These are phyloP conservation scores for Nasonia longicornis DNA, from an alignment of 1,140 invertebrate genomes.

Conservation along the genomic window DNA sequence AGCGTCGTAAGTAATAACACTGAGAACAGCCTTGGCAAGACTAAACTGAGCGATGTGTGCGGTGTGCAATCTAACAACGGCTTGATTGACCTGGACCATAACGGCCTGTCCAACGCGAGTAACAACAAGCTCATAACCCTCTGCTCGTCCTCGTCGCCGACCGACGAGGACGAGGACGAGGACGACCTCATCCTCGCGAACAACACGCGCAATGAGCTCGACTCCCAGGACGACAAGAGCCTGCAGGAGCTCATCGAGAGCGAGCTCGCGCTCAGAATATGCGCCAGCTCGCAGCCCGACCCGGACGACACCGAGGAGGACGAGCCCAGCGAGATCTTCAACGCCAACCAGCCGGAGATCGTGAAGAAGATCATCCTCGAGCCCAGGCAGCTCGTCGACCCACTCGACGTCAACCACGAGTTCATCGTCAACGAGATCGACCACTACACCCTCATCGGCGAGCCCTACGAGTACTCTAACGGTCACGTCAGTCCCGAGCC, in stretches of 20 bases:
- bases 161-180: slow-evolving; percentile 59
- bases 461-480: slow-evolving; percentile 58
- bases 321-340: slow-evolving; percentile 19
- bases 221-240: slow-evolving; percentile 62
- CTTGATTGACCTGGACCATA: slow-evolving; percentile 66
- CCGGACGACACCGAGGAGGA: slow-evolving; percentile 36
- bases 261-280: slow-evolving; percentile 64
- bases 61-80: slow-evolving; percentile 68
- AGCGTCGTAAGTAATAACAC: slow-evolving; percentile 67
- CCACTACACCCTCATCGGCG: slow-evolving; percentile 55
- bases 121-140: slow-evolving; percentile 65
- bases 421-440: slow-evolving; percentile 61
- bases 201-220: slow-evolving; percentile 60
- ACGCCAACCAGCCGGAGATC: slow-evolving; percentile 47
- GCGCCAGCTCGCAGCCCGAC: slow-evolving; percentile 46
- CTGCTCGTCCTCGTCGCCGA: slow-evolving; percentile 61
- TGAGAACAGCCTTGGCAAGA: slow-evolving; percentile 39
- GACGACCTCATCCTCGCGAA: slow-evolving; percentile 57
- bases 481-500: slow-evolving; percentile 47
- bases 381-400: slow-evolving; percentile 45
- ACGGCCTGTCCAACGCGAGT: slow-evolving; percentile 57
- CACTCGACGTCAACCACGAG: slow-evolving; percentile 54
- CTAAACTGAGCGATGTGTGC: slow-evolving; percentile 55
- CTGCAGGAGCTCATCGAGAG: slow-evolving; percentile 66
- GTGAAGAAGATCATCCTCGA: slow-evolving; percentile 57